A percentile compares a stretch with the other conserved stretches of the same genome.
These are phyloP conservation scores for Leucosticte australis DNA, from an alignment of 2,113 vertebrate species.

Conservation along the genomic window DNA sequence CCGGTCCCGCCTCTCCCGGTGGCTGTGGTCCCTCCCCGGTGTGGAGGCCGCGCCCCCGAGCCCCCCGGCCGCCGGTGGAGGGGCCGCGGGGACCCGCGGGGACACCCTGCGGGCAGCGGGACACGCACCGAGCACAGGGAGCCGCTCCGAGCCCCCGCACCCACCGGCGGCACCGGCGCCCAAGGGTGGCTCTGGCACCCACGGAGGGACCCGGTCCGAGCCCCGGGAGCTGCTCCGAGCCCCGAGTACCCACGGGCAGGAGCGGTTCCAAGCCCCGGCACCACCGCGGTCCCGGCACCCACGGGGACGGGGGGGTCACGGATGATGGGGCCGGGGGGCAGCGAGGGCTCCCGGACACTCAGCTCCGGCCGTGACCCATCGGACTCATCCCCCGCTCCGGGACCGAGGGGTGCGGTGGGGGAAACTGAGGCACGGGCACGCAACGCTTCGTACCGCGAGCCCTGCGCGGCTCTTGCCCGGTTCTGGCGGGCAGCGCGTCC, in stretches of 20 bases:
- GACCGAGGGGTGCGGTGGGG: not conserved
- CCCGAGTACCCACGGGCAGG: not conserved
- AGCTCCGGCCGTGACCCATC: not conserved
- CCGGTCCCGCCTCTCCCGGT: not conserved
- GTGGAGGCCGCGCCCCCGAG: not conserved
- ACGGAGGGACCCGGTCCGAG: not conserved
- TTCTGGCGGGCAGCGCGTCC: not conserved
- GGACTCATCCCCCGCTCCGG: not conserved
- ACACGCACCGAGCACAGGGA: not conserved
- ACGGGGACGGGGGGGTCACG: too few relatives aligned
- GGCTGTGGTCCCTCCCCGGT: not conserved
- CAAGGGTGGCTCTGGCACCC: not conserved
- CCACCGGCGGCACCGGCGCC: not conserved
- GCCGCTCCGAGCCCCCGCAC: not conserved
- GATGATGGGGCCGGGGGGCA: not conserved
- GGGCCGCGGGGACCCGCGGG: not conserved
- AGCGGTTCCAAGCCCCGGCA: not conserved
- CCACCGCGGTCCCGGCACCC: not conserved
- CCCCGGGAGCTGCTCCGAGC: not conserved
- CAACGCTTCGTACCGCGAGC: fast-evolving
- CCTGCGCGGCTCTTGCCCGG: not conserved
- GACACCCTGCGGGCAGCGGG: not conserved
- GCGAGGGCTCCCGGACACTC: not conserved
- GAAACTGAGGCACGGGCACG: not conserved
- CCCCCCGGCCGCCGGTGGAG: not conserved